These are phyloP conservation scores for Lepidochitona cinerea DNA, from an alignment of 2,888 invertebrate genomes.

Conservation along the genomic window DNA sequence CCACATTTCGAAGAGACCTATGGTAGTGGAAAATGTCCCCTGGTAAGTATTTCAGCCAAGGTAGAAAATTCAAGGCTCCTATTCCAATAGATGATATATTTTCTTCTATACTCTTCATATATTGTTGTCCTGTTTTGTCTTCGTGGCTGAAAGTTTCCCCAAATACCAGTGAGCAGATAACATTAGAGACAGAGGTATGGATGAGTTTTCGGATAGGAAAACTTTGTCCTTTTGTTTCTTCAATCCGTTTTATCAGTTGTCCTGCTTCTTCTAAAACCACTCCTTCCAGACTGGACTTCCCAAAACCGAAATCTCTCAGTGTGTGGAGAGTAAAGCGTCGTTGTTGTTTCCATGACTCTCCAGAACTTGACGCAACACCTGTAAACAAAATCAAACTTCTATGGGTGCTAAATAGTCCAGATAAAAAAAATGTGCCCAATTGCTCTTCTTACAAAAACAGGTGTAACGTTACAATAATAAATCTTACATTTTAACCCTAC, in stretches of 20 bases:
- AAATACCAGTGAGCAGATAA: not conserved
- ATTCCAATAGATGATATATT: not conserved
- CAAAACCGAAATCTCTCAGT: not conserved
- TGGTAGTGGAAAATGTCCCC: constrained; percentile 35
- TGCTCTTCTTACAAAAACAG: too few relatives aligned
- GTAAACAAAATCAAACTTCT: too few relatives aligned
- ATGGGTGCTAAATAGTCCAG: too few relatives aligned
- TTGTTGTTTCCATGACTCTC: not conserved
- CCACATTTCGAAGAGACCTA: constrained; percentile 29
- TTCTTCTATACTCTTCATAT: not conserved
- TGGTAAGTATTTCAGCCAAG: constrained; percentile 30
- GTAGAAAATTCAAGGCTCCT: constrained; percentile 5
- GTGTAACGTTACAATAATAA: too few relatives aligned
- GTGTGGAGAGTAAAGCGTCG: not conserved
- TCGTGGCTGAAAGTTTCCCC: not conserved
- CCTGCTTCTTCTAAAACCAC: not conserved
- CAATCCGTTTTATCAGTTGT: not conserved
- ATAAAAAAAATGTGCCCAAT: too few relatives aligned
- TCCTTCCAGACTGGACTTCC: not conserved
- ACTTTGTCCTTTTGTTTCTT: not conserved
- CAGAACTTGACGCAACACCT: not conserved
- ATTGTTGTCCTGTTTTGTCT: not conserved
- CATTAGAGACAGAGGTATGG: not conserved
- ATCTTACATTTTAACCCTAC: too few relatives aligned
- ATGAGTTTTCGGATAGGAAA: not conserved